phyloP scores from a whole-genome alignment of 2,888 invertebrate genomes.

The Peribatodes rhomboidaria region DNA sequence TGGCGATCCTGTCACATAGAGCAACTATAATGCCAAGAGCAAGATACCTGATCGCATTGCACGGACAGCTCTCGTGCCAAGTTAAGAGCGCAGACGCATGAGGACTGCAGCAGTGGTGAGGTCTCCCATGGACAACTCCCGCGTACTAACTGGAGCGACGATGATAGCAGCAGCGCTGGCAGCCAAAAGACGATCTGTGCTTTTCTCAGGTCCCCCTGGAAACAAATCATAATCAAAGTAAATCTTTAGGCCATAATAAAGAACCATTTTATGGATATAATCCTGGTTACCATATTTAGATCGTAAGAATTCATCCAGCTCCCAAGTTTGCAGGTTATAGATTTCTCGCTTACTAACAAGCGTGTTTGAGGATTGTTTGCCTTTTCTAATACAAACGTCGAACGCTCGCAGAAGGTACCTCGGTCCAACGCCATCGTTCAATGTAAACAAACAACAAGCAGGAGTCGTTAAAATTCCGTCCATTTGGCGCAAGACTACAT shows the following conservation, averaged over 20 bases:
- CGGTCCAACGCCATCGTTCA: constrained; percentile 5
- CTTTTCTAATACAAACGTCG: constrained; percentile 15
- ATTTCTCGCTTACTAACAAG: constrained; percentile 5
- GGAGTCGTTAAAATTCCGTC: constrained; percentile 32
- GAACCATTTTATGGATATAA: not conserved
- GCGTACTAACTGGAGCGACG: constrained; percentile 59
- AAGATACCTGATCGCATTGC: constrained; percentile 92
- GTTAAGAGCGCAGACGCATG: constrained; percentile 96
- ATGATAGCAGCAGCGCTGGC: constrained; percentile 55
- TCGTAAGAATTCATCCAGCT: not conserved
- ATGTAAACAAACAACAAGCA: constrained; percentile 36
- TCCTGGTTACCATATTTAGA: not conserved
- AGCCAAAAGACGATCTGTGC: constrained; percentile 57
- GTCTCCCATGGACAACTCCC: constrained; percentile 95
- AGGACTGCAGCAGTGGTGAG: constrained; percentile 90
- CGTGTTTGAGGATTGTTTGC: constrained; percentile 20
- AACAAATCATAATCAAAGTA: constrained; percentile 43
- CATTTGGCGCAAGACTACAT: constrained; percentile 25
- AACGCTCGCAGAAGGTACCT: constrained; percentile 15
- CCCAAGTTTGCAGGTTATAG: not conserved
- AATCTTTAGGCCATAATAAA: not conserved
- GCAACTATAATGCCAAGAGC: not conserved
- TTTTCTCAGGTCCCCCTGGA: constrained; percentile 57
- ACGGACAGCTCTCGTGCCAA: constrained; percentile 94
- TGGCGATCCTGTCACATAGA: not conserved